A percentile compares a stretch with the other conserved stretches of the same genome.
Evolutionary conservation across 2,888 invertebrate species (phyloP).

Genomic region (Platycheirus rosarum): DNA sequence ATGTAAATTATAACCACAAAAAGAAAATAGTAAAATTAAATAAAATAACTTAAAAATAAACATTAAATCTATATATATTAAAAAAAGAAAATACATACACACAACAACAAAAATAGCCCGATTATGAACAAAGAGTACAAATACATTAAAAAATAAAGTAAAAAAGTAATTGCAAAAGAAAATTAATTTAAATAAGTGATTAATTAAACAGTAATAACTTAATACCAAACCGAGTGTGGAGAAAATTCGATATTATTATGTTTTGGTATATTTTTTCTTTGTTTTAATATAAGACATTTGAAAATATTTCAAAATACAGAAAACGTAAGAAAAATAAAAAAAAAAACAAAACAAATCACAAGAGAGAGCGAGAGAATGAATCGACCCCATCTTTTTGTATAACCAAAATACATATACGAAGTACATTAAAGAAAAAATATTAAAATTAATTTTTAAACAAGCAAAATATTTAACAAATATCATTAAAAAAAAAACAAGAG

Average conservation of each 20-base stretch:
- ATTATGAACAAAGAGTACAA: slow-evolving; percentile 83
- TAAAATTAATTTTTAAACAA: slow-evolving; percentile 42
- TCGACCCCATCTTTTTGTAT: slow-evolving; percentile 67
- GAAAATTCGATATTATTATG: slow-evolving; percentile 61
- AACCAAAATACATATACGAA: slow-evolving; percentile 50
- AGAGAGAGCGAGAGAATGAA: slow-evolving; percentile 60
- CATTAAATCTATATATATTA: slow-evolving; percentile 41
- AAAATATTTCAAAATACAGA: slow-evolving; percentile 17
- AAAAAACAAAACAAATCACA: slow-evolving; percentile 58
- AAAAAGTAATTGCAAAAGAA: slow-evolving; percentile 57
- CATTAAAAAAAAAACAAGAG: slow-evolving; percentile 45
- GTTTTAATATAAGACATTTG: slow-evolving; percentile 45
- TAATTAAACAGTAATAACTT: slow-evolving; percentile 9
- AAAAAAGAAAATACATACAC: slow-evolving; percentile 41
- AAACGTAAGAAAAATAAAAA: slow-evolving; percentile 70
- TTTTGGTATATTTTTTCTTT: slow-evolving; percentile 52
- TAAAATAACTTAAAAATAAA: slow-evolving; percentile 57
- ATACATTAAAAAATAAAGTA: slow-evolving; percentile 80
- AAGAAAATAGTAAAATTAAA: slow-evolving; percentile 72
- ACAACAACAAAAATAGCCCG: slow-evolving; percentile 80
- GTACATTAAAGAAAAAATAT: slow-evolving; percentile 37
- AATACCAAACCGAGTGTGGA: slow-evolving; percentile 70
- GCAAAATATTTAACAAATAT: slow-evolving; percentile 48
- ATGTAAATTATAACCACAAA: slow-evolving; percentile 65
- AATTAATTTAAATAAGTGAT: slow-evolving; percentile 41